phyloP scores from a whole-genome alignment of 2,888 invertebrate species.

The Iselma pallidipennis region DNA sequence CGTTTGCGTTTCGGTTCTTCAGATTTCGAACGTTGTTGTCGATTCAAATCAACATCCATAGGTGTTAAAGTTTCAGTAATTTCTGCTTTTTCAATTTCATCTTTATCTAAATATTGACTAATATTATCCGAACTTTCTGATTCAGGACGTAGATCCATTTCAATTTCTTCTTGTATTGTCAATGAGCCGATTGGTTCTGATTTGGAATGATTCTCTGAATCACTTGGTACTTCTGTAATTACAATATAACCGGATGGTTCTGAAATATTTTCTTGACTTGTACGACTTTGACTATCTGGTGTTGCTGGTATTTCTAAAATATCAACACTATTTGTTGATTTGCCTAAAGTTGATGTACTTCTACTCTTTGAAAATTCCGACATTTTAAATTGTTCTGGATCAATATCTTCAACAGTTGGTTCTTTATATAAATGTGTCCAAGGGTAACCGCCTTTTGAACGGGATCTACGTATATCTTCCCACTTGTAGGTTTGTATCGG shows the following conservation, averaged over 20 bases:
- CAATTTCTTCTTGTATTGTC: conserved; percentile 21
- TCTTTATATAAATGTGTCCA: conserved; percentile 78
- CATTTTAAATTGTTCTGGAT: conserved; percentile 51
- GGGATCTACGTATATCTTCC: conserved; percentile 75
- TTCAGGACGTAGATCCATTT: conserved; percentile 30
- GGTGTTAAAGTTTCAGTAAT: conserved; percentile 13
- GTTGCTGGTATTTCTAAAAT: conserved; percentile 32
- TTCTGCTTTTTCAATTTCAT: conserved; percentile 32
- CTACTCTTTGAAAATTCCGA: conserved; percentile 42
- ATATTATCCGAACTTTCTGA: conserved; percentile 53
- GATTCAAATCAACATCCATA: conserved; percentile 14
- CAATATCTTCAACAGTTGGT: conserved; percentile 55
- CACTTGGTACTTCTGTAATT: conserved; percentile 24
- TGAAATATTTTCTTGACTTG: conserved; percentile 10
- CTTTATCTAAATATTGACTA: conserved; percentile 54
- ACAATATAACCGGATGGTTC: conserved; percentile 20
- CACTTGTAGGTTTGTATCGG: conserved; percentile 80
- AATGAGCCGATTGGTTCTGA: conserved; percentile 6
- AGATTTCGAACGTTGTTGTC: conserved; percentile 32
- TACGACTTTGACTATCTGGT: conserved; percentile 7
- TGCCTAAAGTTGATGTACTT: conserved; percentile 39
- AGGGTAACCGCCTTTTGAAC: conserved; percentile 75
- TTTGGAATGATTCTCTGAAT: conserved; percentile 22
- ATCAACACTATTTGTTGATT: conserved; percentile 27
- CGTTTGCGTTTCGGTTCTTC: conserved; percentile 41